A percentile compares a stretch with the other conserved stretches of the same genome.
These are phyloP conservation scores for Myzus persicae DNA, from an alignment of 1,140 invertebrate species.

Conservation along the genomic window DNA sequence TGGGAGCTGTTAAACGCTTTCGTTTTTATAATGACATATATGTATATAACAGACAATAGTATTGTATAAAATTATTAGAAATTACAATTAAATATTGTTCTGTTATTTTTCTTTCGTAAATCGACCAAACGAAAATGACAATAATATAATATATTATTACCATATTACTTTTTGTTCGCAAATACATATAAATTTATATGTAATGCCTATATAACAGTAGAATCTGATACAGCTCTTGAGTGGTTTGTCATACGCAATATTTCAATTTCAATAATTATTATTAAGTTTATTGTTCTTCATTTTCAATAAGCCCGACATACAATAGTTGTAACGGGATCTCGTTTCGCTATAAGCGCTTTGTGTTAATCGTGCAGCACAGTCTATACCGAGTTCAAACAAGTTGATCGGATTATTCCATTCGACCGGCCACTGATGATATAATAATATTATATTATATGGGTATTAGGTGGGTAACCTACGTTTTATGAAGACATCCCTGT, in stretches of 20 bases:
- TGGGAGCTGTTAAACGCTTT: background rate
- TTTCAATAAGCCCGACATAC: background rate
- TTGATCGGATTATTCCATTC: background rate
- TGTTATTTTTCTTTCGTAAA: background rate
- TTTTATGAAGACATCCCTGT: background rate
- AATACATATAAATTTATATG: background rate
- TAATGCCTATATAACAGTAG: background rate
- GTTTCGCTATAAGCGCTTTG: background rate
- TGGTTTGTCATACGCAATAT: background rate
- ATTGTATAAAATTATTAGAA: background rate
- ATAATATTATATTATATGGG: too few species aligned
- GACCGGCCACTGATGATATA: too few species aligned
- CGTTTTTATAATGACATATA: background rate
- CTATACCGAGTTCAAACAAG: background rate
- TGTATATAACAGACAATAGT: background rate
- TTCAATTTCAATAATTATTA: background rate
- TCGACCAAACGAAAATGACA: background rate
- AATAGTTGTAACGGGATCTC: background rate
- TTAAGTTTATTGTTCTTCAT: background rate
- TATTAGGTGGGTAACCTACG: background rate
- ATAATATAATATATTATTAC: background rate
- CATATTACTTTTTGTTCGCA: background rate
- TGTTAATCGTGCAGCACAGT: background rate
- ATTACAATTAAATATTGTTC: background rate
- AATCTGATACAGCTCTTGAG: background rate